Base-by-base conservation (phyloP, 2,113 vertebrate genomes). In the Dipodomys ordii region DNA sequence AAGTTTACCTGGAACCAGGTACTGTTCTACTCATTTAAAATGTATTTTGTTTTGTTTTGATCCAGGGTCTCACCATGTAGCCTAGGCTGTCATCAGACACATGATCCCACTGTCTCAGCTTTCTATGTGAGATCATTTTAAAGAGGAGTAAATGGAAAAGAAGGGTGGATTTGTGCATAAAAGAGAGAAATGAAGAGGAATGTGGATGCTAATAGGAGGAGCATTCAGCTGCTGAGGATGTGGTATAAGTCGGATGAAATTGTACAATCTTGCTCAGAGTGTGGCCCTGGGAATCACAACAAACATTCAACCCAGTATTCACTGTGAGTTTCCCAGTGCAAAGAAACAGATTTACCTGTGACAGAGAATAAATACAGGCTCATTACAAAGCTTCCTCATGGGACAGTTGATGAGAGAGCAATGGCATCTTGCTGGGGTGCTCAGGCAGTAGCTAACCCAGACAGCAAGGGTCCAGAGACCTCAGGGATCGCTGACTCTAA, bases 191-290 rank as follows among this genome's bases (percentile, higher is more conserved):
- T 11, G 35, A 39, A 0, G 28, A n/a, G 15, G 22, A 44, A 74
- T 5, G 49, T 2, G 1, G 11, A 1, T 6, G 46, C 11, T 53
- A 15, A 12, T 13, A 2, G 4, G 1, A 39, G 2, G 6, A 0
- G 60, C 44, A 16, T 57, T 79, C 39, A 49, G 15, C 30, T 11
- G 7, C 19, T 23, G 8, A 1, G 25, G 11, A 32, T 15, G 9
- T 23, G 7, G 11, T 44, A 3, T 4, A 12, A 72, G 30, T 7
- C 7, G 1, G 19, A 53, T 18, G 39, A 53, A 25, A 88, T 8
- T 7, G 4, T 0, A 2, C 6, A 1, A 1, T 13, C 46, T 5
- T 83, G 16, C 27, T 13, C 13, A 62, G 30, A 46, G 72, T 1
- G 1, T 35, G 35, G 7, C 27, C 65, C 53, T 57, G 15, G 15